These are phyloP conservation scores for Labeo catla DNA, from an alignment of 2,113 vertebrate species.

Conservation along the genomic window DNA sequence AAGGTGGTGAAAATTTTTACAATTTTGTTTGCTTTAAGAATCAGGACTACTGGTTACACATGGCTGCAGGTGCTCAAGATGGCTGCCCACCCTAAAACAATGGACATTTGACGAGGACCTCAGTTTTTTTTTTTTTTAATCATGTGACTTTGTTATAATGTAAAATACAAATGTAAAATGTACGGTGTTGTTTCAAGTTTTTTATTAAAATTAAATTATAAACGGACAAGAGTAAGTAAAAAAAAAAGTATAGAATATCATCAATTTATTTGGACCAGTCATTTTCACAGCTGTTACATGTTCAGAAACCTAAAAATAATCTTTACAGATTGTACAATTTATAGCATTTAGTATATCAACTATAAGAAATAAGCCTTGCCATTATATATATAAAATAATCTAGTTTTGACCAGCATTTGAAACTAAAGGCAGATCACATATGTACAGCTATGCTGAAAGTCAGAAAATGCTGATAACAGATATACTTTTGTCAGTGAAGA, in stretches of 20 bases:
- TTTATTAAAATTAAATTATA: not conserved
- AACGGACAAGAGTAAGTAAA: not conserved
- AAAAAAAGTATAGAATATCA: conserved; percentile 78
- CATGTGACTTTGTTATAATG: not conserved
- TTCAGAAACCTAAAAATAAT: conserved; percentile 79
- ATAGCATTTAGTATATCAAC: conserved; percentile 72
- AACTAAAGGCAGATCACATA: conserved; percentile 80
- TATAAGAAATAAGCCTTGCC: conserved; percentile 86
- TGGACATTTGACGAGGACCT: not conserved
- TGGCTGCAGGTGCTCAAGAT: conserved; percentile 84
- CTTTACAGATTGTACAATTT: conserved; percentile 93
- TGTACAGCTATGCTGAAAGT: conserved; percentile 75
- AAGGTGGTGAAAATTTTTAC: conserved; percentile 90
- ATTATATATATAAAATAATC: conserved; percentile 79
- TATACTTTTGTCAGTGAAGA: conserved; percentile 20
- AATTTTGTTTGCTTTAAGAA: conserved; percentile 86
- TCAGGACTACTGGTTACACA: conserved; percentile 86
- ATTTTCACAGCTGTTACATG: conserved; percentile 87
- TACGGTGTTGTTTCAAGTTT: not conserved
- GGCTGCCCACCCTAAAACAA: conserved; percentile 81
- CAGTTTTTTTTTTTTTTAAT: too few relatives aligned
- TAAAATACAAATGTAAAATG: not conserved
- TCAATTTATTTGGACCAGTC: conserved; percentile 89
- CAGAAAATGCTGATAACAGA: not conserved
- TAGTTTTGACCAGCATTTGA: conserved; percentile 79